Conservation (phyloP, 2,797 vertebrate species). For the Hemitrygon akajei region DNA sequence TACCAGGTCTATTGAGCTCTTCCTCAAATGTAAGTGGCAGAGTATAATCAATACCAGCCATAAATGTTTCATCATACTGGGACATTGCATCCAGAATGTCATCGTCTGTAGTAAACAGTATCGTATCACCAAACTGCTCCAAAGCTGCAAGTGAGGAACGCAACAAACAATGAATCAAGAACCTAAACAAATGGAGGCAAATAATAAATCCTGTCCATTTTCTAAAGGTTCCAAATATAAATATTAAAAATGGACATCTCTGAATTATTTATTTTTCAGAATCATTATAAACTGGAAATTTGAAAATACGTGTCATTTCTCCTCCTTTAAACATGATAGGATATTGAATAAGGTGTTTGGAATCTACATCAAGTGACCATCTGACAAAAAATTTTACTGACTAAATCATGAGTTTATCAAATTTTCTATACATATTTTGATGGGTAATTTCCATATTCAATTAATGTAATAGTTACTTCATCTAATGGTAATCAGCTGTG, state of each 20-base stretch:
- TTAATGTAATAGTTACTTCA: too few relatives aligned
- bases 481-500: too few relatives aligned
- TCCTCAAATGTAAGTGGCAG: conserved; percentile 61
- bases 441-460: too few relatives aligned
- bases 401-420: too few relatives aligned
- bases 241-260: not conserved
- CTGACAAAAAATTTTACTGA: too few relatives aligned
- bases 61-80: conserved; percentile 72
- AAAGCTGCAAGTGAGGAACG: conserved; percentile 57
- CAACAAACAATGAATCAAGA: not conserved
- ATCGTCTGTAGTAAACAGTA: conserved; percentile 89
- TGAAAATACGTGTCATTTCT: too few relatives aligned
- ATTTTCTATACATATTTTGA: too few relatives aligned
- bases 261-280: not conserved
- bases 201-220: not conserved
- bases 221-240: not conserved
- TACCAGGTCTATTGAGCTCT: conserved; percentile 75
- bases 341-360: too few relatives aligned
- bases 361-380: too few relatives aligned
- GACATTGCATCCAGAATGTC: conserved; percentile 90
- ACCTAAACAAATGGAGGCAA: not conserved
- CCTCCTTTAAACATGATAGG: too few relatives aligned
- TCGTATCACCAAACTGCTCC: conserved; percentile 94
- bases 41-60: conserved; percentile 55
- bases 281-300: too few relatives aligned